Evolutionary conservation across 2,113 vertebrate genomes (phyloP).

Genomic region (Amphiprion ocellaris): DNA sequence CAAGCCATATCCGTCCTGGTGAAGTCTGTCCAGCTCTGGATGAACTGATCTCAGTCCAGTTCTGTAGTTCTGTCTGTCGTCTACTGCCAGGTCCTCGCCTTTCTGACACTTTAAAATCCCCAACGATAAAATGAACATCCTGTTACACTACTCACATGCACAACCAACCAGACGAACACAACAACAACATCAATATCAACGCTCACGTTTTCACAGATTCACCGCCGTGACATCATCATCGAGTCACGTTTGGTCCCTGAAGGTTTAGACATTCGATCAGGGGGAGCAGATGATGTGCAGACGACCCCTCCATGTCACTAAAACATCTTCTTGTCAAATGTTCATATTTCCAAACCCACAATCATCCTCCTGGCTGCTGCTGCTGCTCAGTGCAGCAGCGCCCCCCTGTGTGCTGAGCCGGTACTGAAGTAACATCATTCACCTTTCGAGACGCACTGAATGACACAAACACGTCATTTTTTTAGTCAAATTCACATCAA

Average conservation of each 20-base stretch:
- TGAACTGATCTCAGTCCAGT: conserved; percentile 21
- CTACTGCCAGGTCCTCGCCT: conserved; percentile 12
- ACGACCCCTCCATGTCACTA: not conserved
- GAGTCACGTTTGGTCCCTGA: conserved; percentile 67
- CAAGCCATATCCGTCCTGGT: not conserved
- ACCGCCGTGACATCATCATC: conserved; percentile 22
- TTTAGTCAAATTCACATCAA: not conserved
- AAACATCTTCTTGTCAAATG: not conserved
- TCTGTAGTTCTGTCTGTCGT: not conserved
- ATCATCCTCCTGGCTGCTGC: conserved; percentile 43
- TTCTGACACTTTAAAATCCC: not conserved
- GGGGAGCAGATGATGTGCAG: not conserved
- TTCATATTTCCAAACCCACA: conserved; percentile 30
- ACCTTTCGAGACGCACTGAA: conserved; percentile 19
- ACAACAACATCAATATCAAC: conserved; percentile 7
- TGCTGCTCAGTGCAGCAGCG: conserved; percentile 38
- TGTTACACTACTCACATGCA: conserved; percentile 42
- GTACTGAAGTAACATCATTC: conserved; percentile 72
- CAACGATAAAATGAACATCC: not conserved
- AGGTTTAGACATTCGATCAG: conserved; percentile 56
- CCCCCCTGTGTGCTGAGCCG: conserved; percentile 65
- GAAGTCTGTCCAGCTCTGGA: conserved; percentile 50
- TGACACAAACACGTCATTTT: not conserved
- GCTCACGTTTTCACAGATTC: conserved; percentile 39
- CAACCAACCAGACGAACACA: conserved; percentile 32